Conservation (phyloP, 2,888 invertebrate genomes). For the Pardosa pseudoannulata region DNA sequence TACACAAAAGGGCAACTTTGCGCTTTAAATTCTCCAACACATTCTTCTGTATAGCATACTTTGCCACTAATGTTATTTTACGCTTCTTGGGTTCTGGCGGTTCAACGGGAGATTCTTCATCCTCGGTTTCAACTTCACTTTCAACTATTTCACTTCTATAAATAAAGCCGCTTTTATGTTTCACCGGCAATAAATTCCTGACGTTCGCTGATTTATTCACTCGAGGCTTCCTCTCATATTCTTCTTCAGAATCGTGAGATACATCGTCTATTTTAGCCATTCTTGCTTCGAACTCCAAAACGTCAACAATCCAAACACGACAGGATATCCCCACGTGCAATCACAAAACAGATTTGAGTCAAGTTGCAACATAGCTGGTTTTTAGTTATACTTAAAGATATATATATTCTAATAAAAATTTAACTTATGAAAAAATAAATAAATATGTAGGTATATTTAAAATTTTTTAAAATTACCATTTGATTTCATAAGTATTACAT, state of each 20-base stretch:
- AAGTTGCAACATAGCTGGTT: too few species aligned
- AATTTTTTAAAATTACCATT: too few species aligned
- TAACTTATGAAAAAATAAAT: too few species aligned
- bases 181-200: constrained; percentile 58
- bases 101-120: neutral
- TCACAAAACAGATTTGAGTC: too few species aligned
- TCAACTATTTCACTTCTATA: constrained; percentile 47
- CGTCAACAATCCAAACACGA: too few species aligned
- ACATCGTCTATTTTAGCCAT: too few species aligned
- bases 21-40: constrained; percentile 39
- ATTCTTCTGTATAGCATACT: constrained; percentile 47
- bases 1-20: constrained; percentile 54
- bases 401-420: too few species aligned
- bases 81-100: neutral
- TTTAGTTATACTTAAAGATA: too few species aligned
- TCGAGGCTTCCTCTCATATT: constrained; percentile 59
- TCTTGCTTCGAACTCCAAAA: too few species aligned
- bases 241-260: constrained; percentile 39
- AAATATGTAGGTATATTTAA: too few species aligned
- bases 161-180: constrained; percentile 56
- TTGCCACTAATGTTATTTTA: constrained; percentile 43
- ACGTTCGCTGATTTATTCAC: neutral
- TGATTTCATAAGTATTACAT: too few species aligned
- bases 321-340: too few species aligned
- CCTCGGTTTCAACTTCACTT: constrained; percentile 7